Percentiles rank a stretch among this genome's conserved stretches.
Evolutionary conservation across 2,888 invertebrate genomes (phyloP).

Genomic region (Lacanobia oleracea): DNA sequence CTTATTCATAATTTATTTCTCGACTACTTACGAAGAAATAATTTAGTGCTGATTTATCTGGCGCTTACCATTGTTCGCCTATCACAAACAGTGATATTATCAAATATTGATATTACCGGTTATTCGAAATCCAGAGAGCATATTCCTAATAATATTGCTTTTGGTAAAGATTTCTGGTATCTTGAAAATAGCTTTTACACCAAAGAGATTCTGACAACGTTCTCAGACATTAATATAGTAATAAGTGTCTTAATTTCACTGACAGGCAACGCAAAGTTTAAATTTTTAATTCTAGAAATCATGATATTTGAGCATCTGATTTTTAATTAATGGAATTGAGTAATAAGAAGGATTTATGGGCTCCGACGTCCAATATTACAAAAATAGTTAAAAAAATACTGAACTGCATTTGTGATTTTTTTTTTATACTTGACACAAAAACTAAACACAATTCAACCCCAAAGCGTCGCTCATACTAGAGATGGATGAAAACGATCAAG

Average conservation of each 20-base stretch:
- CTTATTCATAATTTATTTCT: too few species aligned
- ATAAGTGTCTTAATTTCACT: too few species aligned
- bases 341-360: too few species aligned
- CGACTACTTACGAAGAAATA: too few species aligned
- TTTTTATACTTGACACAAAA: neutral
- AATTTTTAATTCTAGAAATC: too few species aligned
- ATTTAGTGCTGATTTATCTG: too few species aligned
- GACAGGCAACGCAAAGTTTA: neutral
- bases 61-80: neutral
- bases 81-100: slow-evolving; percentile 27
- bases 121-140: neutral
- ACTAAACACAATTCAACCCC: neutral
- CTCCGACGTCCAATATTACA: too few species aligned
- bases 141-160: neutral
- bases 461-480: slow-evolving; percentile 5
- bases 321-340: too few species aligned
- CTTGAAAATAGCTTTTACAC: neutral
- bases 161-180: neutral
- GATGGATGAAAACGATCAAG: slow-evolving; percentile 16
- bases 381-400: neutral
- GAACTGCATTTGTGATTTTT: neutral
- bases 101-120: slow-evolving; percentile 17
- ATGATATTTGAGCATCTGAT: too few species aligned
- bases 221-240: too few species aligned
- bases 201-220: neutral